Conservation (phyloP, 2,113 vertebrate genomes). For the Elephantulus edwardii region DNA sequence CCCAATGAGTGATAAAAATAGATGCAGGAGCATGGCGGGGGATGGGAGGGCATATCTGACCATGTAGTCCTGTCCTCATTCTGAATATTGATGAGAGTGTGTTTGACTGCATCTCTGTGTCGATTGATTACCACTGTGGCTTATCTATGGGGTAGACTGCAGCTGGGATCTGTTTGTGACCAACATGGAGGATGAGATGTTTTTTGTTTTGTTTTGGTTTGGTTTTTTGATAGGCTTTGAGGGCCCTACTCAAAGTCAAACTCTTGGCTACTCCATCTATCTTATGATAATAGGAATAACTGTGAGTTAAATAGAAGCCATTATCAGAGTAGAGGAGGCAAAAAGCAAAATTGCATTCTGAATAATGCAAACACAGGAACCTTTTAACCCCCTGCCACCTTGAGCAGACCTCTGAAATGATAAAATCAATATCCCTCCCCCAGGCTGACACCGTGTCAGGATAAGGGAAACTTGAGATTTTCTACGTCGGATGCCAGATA, state of each 20-base stretch:
- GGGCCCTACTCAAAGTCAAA: slow-evolving; percentile 9
- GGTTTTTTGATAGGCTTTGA: neutral
- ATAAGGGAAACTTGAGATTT: slow-evolving; percentile 76
- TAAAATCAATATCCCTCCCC: slow-evolving; percentile 74
- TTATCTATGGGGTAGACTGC: neutral
- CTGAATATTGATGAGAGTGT: neutral
- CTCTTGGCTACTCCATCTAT: neutral
- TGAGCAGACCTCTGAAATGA: slow-evolving; percentile 68
- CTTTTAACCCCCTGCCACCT: slow-evolving; percentile 69
- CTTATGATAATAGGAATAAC: slow-evolving; percentile 42
- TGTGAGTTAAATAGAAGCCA: slow-evolving; percentile 50
- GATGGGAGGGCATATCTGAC: no score
- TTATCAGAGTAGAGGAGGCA: slow-evolving; percentile 29
- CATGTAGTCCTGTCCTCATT: neutral
- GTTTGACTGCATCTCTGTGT: slow-evolving; percentile 20
- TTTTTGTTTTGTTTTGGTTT: no score
- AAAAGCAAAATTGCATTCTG: slow-evolving; percentile 48
- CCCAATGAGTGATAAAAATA: no score
- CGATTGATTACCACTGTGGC: slow-evolving; percentile 24
- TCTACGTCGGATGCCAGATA: slow-evolving; percentile 67
- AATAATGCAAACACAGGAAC: slow-evolving; percentile 74
- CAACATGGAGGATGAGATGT: no score
- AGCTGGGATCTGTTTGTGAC: slow-evolving; percentile 19
- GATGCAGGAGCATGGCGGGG: no score
- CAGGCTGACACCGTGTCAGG: slow-evolving; percentile 74